Base-by-base conservation (phyloP, 1,140 invertebrate species). In the Mylabris phalerata region DNA sequence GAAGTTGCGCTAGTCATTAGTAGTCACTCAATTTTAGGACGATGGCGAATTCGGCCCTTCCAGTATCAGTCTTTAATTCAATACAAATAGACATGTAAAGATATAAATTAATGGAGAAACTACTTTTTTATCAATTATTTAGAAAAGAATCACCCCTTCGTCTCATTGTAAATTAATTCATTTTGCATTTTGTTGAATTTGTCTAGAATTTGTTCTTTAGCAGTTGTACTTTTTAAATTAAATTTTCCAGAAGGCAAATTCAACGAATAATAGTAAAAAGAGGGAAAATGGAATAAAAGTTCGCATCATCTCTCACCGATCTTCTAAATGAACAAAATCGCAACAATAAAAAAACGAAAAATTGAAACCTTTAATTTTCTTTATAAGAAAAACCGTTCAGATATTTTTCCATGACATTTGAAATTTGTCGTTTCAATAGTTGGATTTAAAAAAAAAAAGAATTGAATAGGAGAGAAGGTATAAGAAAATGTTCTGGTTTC, bases 201-300 rank as follows among this genome's bases (percentile, higher is more conserved):
- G 41, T 42, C 41, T 11, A 9, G 41, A n/a, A 7, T 42, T 10
- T 4, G 41, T 42, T 10, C 41, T n/a, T 11, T 42, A 10, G 11
- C 41, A 42, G 1, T 55, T 55, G 43, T 26, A 40, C 39, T 19
- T 55, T 55, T 39, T 39, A 55, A 55, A 55, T 55, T 44, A 55
- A 55, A 55, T 55, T 55, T 55, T 55, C 27, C 52, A 46, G 39
- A 44, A 55, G 45, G 52, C 52, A 55, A 55, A 55, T 55, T 55
- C 9, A 11, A 55, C 44, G 52, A 25, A 48, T 46, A 47, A 55
- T 38, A 47, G 27, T 43, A 55, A 55, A 46, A 48, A 46, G 19
- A 19, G 19, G 9, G 46, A 19, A 45, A 54, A 42, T 45, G 52
- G 32, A 32, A 7, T 32, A 32, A 32, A 7, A 32, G 7, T 32